phyloP scores from a whole-genome alignment of 2,797 vertebrate species.

The Darevskia nairensis region DNA sequence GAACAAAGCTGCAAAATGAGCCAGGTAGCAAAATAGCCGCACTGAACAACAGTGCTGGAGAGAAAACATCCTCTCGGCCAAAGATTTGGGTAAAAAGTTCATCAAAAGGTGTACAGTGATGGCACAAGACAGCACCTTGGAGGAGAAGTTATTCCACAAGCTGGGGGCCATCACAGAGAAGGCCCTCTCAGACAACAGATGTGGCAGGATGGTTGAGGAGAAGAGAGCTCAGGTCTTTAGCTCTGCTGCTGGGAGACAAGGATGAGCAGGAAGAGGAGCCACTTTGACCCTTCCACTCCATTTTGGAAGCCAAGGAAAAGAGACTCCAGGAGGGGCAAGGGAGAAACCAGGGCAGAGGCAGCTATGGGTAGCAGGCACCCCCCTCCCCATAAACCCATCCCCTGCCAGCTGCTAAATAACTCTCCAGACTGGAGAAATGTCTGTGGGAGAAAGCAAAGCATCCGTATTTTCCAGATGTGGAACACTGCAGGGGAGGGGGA shows the following conservation, averaged over 20 bases:
- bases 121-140: no score
- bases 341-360: background rate
- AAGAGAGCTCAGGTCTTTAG: background rate
- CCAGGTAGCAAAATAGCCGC: no score
- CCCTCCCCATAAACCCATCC: background rate
- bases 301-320: slow-evolving; percentile 6
- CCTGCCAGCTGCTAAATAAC: background rate
- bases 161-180: no score
- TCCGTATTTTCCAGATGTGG: slow-evolving; percentile 42
- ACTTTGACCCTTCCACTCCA: background rate
- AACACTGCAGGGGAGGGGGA: slow-evolving; percentile 18
- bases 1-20: no score
- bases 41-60: no score
- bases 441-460: background rate
- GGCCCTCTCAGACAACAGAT: background rate
- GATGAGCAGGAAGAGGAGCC: background rate
- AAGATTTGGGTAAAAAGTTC: no score
- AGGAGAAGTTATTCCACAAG: no score
- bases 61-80: no score
- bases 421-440: background rate
- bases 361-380: background rate
- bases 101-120: no score
- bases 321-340: background rate
- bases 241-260: background rate
- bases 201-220: background rate